These are phyloP conservation scores for Manis crassicaudata DNA, from an alignment of 2,797 vertebrate species.

Conservation along the genomic window DNA sequence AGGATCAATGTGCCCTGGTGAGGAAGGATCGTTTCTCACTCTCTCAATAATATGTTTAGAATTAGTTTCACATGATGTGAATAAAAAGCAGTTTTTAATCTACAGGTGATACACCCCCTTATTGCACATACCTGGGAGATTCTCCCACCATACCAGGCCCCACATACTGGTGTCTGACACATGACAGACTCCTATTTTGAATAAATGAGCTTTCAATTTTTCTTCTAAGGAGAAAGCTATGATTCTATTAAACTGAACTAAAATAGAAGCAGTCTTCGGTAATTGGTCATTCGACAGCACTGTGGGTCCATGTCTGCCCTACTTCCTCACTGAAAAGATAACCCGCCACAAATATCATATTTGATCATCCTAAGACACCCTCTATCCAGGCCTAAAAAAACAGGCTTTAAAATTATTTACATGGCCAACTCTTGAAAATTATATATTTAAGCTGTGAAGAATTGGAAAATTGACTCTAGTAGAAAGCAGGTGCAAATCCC, in stretches of 20 bases:
- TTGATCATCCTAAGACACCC: constrained; percentile 26
- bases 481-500: constrained; percentile 28
- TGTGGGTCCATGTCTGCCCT: constrained; percentile 54
- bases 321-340: constrained; percentile 61
- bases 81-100: background rate
- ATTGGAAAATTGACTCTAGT: background rate
- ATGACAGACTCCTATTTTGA: background rate
- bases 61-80: background rate
- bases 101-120: background rate
- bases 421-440: constrained; percentile 48
- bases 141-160: too few species aligned
- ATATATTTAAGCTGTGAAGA: constrained; percentile 50
- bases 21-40: background rate
- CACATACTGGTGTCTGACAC: background rate
- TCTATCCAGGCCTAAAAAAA: constrained; percentile 24
- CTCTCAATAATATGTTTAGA: background rate
- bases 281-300: background rate
- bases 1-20: background rate
- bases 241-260: constrained; percentile 32
- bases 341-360: constrained; percentile 12
- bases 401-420: constrained; percentile 49
- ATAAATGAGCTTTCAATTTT: constrained; percentile 37
- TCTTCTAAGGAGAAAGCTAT: background rate
- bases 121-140: background rate
- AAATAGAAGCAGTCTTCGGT: background rate